Conservation (phyloP, 2,113 vertebrate genomes). For the rabbit (Oryctolagus cuniculus) region mOryCun1.1 NC_091438.1:151536001-151536500, state of each 20-base stretch:
- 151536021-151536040: not conserved
- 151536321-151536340: not conserved
- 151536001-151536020: not conserved
- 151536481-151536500: not conserved
- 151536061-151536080: not conserved
- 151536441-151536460: not conserved
- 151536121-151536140: not conserved
- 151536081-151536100: not conserved
- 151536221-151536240: accelerated
- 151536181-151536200: not conserved
- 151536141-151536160: not conserved
- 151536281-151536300: accelerated
- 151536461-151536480: too few species aligned
- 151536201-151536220: not conserved
- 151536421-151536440: not conserved
- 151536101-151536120: not conserved
- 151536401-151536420: accelerated
- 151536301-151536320: not conserved
- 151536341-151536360: not conserved
- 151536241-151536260: not conserved
- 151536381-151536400: not conserved
- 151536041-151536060: not conserved
- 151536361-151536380: not conserved
- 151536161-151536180: not conserved
- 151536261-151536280: not conserved